Evolutionary conservation across 2,797 vertebrate species (phyloP).

Genomic region (Tapirus indicus): DNA sequence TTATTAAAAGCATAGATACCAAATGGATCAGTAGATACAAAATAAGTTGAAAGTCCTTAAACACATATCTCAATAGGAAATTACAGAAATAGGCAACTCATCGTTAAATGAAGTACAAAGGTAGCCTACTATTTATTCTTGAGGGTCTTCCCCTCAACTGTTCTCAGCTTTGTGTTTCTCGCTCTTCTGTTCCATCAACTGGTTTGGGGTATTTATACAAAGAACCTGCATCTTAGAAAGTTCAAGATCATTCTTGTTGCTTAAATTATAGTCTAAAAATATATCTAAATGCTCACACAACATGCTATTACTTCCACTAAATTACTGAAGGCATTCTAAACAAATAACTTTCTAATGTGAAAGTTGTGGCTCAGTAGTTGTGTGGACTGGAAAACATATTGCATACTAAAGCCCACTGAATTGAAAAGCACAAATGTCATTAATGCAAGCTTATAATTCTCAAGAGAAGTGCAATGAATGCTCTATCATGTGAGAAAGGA

Average conservation of each 20-base stretch:
- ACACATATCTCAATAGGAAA: not conserved
- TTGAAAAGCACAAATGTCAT: slow-evolving; percentile 59
- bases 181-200: not conserved
- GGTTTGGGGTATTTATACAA: slow-evolving; percentile 33
- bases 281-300: slow-evolving; percentile 80
- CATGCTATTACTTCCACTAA: slow-evolving; percentile 86
- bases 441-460: slow-evolving; percentile 46
- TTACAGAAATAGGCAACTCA: not conserved
- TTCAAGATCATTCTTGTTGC: slow-evolving; percentile 80
- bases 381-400: slow-evolving; percentile 62
- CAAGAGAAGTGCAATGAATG: slow-evolving; percentile 64
- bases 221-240: slow-evolving; percentile 68
- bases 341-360: slow-evolving; percentile 82
- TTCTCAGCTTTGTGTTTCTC: not conserved
- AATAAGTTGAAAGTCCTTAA: slow-evolving; percentile 16
- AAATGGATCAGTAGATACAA: not conserved
- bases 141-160: not conserved
- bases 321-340: slow-evolving; percentile 83
- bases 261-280: slow-evolving; percentile 87
- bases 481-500: slow-evolving; percentile 62
- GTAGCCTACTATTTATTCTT: not conserved
- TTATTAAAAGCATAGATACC: not conserved
- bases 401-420: slow-evolving; percentile 63
- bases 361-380: slow-evolving; percentile 74
- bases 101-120: not conserved